A percentile compares a stretch with the other conserved stretches of the same genome.
Evolutionary conservation across 2,113 vertebrate genomes (phyloP).

Genomic region (Grallaria varia): DNA sequence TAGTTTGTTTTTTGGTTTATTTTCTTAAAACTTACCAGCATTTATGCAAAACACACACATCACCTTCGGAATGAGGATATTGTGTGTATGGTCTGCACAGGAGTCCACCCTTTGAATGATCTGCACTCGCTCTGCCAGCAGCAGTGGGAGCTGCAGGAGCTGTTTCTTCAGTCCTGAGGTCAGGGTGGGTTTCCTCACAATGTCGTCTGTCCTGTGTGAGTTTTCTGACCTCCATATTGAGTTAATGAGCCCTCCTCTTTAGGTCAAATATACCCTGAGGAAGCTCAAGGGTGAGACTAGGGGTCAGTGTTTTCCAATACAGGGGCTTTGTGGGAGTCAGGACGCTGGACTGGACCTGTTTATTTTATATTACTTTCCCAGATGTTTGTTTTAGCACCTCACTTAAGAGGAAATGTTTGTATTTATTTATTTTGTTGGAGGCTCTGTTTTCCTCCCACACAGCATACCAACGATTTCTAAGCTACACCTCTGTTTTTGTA

Average conservation of each 20-base stretch:
- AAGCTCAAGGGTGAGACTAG: background rate
- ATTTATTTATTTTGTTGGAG: background rate
- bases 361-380: background rate
- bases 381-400: background rate
- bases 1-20: background rate
- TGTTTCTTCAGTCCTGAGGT: background rate
- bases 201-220: background rate
- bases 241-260: background rate
- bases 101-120: no score
- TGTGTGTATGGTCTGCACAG: background rate
- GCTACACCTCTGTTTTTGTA: background rate
- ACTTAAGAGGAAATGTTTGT: background rate
- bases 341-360: background rate
- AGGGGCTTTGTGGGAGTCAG: background rate
- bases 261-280: background rate
- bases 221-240: background rate
- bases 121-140: background rate
- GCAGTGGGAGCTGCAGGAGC: background rate
- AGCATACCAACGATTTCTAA: background rate
- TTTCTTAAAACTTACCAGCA: background rate
- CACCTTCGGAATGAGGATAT: accelerated
- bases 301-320: background rate
- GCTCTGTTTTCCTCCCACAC: background rate
- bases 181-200: background rate
- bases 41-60: background rate